phyloP scores from a whole-genome alignment of 2,888 invertebrate species.

The Agonopterix subpropinquella region DNA sequence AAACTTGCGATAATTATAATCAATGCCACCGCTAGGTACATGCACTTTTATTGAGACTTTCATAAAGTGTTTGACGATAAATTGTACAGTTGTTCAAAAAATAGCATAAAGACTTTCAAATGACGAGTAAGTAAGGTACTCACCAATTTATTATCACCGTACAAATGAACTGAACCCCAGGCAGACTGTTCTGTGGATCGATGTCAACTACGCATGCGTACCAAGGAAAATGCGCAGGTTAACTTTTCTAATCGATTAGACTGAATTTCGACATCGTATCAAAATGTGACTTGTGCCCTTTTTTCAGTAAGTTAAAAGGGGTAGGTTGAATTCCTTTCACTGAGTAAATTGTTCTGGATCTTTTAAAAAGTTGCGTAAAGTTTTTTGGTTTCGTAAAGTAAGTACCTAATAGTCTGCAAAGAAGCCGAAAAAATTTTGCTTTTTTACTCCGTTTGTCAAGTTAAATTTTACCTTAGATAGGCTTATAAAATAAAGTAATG shows the following conservation, averaged over 20 bases:
- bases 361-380: too few relatives aligned
- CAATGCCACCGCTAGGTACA: constrained; percentile 70
- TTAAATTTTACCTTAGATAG: too few relatives aligned
- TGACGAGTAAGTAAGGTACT: constrained; percentile 28
- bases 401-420: too few relatives aligned
- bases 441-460: too few relatives aligned
- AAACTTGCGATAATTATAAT: constrained; percentile 68
- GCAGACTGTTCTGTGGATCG: constrained; percentile 28
- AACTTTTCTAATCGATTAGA: background rate
- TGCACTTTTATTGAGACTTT: constrained; percentile 30
- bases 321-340: too few relatives aligned
- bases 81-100: background rate
- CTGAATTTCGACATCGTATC: too few relatives aligned
- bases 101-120: background rate
- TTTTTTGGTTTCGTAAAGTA: too few relatives aligned
- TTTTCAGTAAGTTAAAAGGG: too few relatives aligned
- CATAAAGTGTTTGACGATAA: background rate
- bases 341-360: too few relatives aligned
- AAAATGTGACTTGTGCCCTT: too few relatives aligned
- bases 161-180: constrained; percentile 33
- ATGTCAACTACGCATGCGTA: constrained; percentile 51
- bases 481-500: too few relatives aligned
- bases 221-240: background rate
- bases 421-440: too few relatives aligned
- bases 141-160: constrained; percentile 50